phyloP scores from a whole-genome alignment of 35 echinoderm and acorn worm species.

The Apostichopus californicus region DNA sequence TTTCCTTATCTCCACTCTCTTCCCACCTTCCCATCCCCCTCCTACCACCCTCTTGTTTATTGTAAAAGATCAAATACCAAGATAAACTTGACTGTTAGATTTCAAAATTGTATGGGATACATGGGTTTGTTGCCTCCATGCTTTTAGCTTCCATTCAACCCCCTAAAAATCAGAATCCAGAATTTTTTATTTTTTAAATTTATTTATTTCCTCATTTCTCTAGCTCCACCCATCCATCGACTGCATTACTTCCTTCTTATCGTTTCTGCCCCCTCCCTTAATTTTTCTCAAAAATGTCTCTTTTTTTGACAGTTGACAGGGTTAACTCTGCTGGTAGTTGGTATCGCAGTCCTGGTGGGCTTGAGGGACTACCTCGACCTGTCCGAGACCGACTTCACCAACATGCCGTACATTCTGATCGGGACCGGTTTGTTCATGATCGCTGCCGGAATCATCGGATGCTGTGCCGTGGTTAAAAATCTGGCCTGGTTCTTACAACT shows the following conservation, averaged over 20 bases:
- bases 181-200: too few species aligned
- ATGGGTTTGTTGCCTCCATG: too few species aligned
- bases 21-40: too few species aligned
- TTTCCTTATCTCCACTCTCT: too few species aligned
- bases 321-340: slow-evolving; percentile 79
- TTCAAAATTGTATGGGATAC: too few species aligned
- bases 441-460: slow-evolving; percentile 86
- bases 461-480: slow-evolving; percentile 91
- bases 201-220: too few species aligned
- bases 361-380: slow-evolving; percentile 88
- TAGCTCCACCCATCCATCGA: not conserved
- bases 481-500: slow-evolving; percentile 92
- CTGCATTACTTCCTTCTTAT: not conserved
- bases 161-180: too few species aligned
- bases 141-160: too few species aligned
- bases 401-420: slow-evolving; percentile 86
- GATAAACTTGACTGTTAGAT: too few species aligned
- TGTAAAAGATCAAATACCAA: too few species aligned
- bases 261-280: too few species aligned
- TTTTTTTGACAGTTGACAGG: slow-evolving; percentile 74
- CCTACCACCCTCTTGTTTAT: too few species aligned
- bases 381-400: slow-evolving; percentile 83
- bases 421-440: slow-evolving; percentile 98
- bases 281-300: not conserved
- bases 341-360: slow-evolving; percentile 83